A percentile compares a stretch with the other conserved stretches of the same genome.
Evolutionary conservation across 2,888 invertebrate species (phyloP).

Genomic region (Cephus rjabovi): DNA sequence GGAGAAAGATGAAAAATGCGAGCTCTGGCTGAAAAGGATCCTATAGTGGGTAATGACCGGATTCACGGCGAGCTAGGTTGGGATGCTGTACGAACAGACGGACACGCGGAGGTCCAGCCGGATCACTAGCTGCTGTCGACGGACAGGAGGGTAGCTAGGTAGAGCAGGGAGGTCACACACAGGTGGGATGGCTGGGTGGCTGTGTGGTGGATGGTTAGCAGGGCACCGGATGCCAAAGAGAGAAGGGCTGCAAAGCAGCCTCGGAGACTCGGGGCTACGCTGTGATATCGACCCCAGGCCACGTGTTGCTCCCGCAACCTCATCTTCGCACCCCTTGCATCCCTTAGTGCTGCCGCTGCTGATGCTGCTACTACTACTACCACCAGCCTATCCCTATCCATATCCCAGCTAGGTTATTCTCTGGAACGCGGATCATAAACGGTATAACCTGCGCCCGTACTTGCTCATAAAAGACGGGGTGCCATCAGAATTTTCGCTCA

Average conservation of each 20-base stretch:
- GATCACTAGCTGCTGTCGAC: neutral
- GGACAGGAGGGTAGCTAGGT: neutral
- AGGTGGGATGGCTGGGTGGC: neutral
- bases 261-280: conserved; percentile 9
- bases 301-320: conserved; percentile 22
- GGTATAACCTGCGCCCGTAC: neutral
- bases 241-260: neutral
- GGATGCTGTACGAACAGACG: neutral
- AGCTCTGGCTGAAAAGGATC: neutral
- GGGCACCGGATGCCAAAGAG: neutral
- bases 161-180: neutral
- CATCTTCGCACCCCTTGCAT: conserved; percentile 1
- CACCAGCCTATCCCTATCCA: neutral
- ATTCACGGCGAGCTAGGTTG: neutral
- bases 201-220: neutral
- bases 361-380: neutral
- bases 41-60: neutral
- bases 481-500: neutral
- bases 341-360: neutral
- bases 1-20: neutral
- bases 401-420: neutral
- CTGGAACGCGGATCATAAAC: neutral
- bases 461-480: neutral
- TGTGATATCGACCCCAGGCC: conserved; percentile 23
- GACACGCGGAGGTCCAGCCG: neutral